Evolutionary conservation across 1,140 invertebrate genomes (phyloP), one percentile per base, ranked within the genome.

Genomic region (Heliconius congener): DNA sequence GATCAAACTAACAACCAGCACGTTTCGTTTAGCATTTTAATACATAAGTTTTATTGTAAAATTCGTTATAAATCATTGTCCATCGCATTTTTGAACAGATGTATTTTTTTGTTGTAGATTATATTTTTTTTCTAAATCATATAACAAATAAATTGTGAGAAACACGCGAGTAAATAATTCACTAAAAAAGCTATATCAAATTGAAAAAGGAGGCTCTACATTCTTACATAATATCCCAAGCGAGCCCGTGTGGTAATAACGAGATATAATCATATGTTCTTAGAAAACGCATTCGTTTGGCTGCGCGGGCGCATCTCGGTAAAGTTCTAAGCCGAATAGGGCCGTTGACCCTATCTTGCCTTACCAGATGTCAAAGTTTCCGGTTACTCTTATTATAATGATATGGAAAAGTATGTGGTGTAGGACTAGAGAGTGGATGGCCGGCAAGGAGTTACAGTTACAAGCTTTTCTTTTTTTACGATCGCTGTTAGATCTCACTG

Each of bases 321-420:
- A 79, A 52, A 77, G 76, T 71, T 80, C 74, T 83, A 78, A 82
- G 73, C 82, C 79, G 50, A 81, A 83, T 71, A 73, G 46, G 82
- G 79, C 46, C 77, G 18, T 77, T 83, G 82, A 83, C 82, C 82
- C 72, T 50, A 82, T 77, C 81, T 52, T 55, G 81, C 23, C 74
- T 79, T 57, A 73, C 81, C 77, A 80, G 81, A 83, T 83, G 79
- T 81, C 79, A 73, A 74, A 78, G 60, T 79, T 81, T 83, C 82
- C 82, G 82, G 82, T 81, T 83, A 78, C 74, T 82, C 81, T 77
- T 71, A 76, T 82, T 78, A 73, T 82, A 82, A 80, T 80, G 79
- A 80, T 77, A 80, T 78, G 80, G 66, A 81, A 81, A 81, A 75
- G 77, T 83, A 80, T 76, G 74, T 76, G 76, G 39, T 72, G 60